A percentile compares a stretch with the other conserved stretches of the same genome.
These are phyloP conservation scores for Cephus nigrinus DNA, from an alignment of 2,888 invertebrate species.

Conservation along the genomic window DNA sequence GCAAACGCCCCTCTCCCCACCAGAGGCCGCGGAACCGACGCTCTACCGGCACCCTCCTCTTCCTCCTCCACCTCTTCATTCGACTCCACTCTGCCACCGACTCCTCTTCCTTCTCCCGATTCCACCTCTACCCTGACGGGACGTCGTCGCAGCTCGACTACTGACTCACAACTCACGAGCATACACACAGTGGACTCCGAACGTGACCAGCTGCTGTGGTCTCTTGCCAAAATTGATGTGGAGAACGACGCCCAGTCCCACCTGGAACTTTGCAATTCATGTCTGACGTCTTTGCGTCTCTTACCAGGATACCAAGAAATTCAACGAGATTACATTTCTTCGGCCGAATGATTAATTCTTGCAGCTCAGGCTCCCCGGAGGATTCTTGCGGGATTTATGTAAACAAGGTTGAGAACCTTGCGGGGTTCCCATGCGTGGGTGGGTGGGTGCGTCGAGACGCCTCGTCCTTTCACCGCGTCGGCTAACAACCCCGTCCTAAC, in stretches of 20 bases:
- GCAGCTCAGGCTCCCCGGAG: not conserved
- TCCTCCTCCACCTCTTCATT: conserved; percentile 21
- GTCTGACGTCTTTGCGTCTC: not conserved
- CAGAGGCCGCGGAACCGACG: conserved; percentile 19
- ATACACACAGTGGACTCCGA: not conserved
- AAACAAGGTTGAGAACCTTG: conserved; percentile 56
- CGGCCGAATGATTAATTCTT: not conserved
- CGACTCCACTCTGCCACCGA: conserved; percentile 15
- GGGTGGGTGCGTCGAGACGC: conserved; percentile 28
- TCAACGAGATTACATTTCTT: not conserved
- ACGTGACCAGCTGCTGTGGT: not conserved
- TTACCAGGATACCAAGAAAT: not conserved
- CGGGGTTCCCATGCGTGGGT: conserved; percentile 39
- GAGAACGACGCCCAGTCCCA: not conserved
- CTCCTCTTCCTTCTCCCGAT: conserved; percentile 17
- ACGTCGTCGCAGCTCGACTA: not conserved
- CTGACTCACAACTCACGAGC: not conserved
- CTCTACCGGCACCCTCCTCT: conserved; percentile 10
- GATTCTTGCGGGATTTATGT: conserved; percentile 39
- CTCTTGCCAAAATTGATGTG: not conserved
- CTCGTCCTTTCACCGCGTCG: conserved; percentile 25
- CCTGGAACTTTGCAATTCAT: not conserved
- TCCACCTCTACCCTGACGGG: not conserved
- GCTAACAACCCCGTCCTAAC: conserved; percentile 43
- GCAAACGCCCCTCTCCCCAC: conserved; percentile 41